Percentiles rank a stretch among this genome's conserved stretches.
These are phyloP conservation scores for Ochropleura plecta DNA, from an alignment of 2,888 invertebrate species.

Conservation along the genomic window DNA sequence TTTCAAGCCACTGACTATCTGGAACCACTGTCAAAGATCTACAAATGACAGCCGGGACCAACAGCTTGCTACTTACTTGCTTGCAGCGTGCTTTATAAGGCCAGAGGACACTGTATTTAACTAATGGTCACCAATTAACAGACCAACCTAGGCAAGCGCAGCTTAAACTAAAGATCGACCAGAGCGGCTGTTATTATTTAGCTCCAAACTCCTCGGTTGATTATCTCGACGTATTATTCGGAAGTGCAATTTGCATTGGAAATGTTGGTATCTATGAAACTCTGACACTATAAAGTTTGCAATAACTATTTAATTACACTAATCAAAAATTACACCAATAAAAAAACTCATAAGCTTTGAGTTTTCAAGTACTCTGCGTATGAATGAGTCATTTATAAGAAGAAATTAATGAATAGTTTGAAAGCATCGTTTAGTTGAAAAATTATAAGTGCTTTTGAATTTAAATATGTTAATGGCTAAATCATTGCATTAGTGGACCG, in stretches of 20 bases:
- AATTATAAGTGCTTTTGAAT: background rate
- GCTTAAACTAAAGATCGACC: too few species aligned
- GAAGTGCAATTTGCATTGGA: background rate
- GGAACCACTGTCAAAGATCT: too few species aligned
- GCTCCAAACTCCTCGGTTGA: too few species aligned
- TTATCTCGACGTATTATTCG: background rate
- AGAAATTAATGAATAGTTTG: conserved; percentile 12
- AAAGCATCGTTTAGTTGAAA: conserved; percentile 3
- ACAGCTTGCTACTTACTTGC: too few species aligned
- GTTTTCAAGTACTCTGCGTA: conserved; percentile 1
- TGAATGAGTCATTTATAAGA: conserved; percentile 5
- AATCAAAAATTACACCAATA: conserved; percentile 13
- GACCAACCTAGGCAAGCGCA: too few species aligned
- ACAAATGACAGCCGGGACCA: too few species aligned
- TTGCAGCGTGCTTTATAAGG: too few species aligned
- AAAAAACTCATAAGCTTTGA: conserved; percentile 13
- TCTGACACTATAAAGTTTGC: conserved; percentile 6
- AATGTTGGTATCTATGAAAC: conserved; percentile 1
- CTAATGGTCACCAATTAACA: too few species aligned
- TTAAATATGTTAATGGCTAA: background rate
- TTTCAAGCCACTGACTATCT: too few species aligned
- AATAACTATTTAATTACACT: background rate
- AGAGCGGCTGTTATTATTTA: too few species aligned
- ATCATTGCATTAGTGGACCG: background rate
- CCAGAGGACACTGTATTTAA: too few species aligned